Percentiles rank a stretch among this genome's conserved stretches.
Evolutionary conservation across 2,113 vertebrate species (phyloP).

Genomic region (Sitta europaea): DNA sequence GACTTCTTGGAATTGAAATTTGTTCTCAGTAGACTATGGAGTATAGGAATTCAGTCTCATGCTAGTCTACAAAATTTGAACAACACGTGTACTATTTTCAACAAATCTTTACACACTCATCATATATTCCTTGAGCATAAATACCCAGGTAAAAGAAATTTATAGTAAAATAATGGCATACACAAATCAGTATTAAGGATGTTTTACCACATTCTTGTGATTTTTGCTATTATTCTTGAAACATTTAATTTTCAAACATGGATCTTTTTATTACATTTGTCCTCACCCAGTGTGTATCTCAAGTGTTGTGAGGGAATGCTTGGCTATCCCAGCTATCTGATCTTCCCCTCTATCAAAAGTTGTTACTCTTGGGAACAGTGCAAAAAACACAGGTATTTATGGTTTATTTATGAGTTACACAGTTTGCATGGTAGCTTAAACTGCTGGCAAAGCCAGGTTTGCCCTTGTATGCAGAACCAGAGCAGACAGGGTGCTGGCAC

Average conservation of each 20-base stretch:
- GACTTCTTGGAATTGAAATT: neutral
- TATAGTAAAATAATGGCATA: neutral
- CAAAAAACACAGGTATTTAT: neutral
- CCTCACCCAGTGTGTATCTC: neutral
- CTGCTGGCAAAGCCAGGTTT: neutral
- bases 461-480: neutral
- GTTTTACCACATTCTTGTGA: neutral
- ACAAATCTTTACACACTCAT: neutral
- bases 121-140: neutral
- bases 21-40: neutral
- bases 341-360: neutral
- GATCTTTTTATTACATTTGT: neutral
- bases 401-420: neutral
- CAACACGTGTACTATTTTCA: neutral
- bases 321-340: neutral
- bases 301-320: neutral
- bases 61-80: neutral
- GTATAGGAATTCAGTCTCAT: neutral
- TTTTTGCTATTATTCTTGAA: neutral
- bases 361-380: neutral
- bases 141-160: neutral
- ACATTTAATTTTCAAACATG: neutral
- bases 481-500: neutral
- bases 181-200: neutral
- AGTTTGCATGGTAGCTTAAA: neutral